Base-by-base conservation (phyloP, 2,113 vertebrate genomes). In the Larimichthys crocea region DNA sequence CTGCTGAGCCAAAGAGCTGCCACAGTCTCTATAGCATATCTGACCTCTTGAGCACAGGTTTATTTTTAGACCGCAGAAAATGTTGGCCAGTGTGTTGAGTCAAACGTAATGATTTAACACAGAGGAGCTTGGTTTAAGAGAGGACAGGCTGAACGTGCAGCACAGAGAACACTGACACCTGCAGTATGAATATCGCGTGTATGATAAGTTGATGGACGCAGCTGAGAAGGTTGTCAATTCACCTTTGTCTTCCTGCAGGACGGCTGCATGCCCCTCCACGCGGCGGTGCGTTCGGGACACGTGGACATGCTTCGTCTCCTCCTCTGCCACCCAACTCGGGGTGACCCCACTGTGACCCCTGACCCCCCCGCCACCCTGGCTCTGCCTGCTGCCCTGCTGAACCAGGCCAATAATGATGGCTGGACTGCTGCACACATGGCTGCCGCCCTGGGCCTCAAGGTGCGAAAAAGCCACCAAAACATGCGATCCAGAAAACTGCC, bases 371-470 rank as follows among this genome's bases (percentile, higher is more conserved):
- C 24, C 57, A 8, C 55, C 55, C 84, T 69, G 70, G 68, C 84
- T 0, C 55, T 77, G 56, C 79, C 89, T 5, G 92, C 95, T 71
- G 91, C 95, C 70, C 94, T 98, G 78, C 96, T 99, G 88, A 99
- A 97, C 94, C 95, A 95, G 3, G 93, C 95, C 80, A 95, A 99
- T 93, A 89, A 90, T 62, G 97, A 99, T 17, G 97, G 98, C 64
- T 99, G 97, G 98, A 99, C 97, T 4, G 96, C 98, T 83, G 97
- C 97, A 48, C 97, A 98, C 68, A 96, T 97, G 89, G 97, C 98
- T 66, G 97, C 98, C 49, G 97, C 97, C 24, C 96, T 96, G 84
- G 98, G 97, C 76, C 97, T 97, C 92, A 99, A 99, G 97, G 98
- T 99, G 74, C 86, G 92, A 90, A 10, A 0, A 11, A n/a, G 52